phyloP scores from a whole-genome alignment of 2,113 vertebrate genomes.

The Amblyornis subalaris region DNA sequence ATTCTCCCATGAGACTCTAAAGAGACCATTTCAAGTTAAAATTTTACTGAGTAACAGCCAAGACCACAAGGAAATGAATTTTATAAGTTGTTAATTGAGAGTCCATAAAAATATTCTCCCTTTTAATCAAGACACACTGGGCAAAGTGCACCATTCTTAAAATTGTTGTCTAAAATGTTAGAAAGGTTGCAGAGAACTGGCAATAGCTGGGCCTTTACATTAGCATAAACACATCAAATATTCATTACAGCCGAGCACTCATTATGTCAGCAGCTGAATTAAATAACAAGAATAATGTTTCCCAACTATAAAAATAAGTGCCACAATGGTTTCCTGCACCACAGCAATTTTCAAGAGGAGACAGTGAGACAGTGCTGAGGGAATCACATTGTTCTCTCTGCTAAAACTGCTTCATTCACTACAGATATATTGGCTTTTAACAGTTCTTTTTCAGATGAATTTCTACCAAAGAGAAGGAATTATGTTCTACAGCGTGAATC shows the following conservation, averaged over 20 bases:
- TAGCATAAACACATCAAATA: constrained; percentile 55
- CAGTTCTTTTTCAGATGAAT: background rate
- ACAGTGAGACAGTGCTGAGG: background rate
- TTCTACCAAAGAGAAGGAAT: background rate
- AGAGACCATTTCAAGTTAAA: background rate
- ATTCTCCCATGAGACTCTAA: background rate
- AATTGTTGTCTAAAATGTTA: background rate
- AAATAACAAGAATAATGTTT: constrained; percentile 49
- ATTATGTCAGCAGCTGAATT: constrained; percentile 48
- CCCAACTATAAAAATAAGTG: constrained; percentile 7
- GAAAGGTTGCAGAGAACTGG: background rate
- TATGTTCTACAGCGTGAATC: background rate
- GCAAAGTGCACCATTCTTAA: background rate
- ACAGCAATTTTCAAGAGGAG: background rate
- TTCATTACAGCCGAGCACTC: constrained; percentile 41
- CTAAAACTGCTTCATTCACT: background rate
- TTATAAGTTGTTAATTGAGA: background rate
- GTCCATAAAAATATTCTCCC: background rate
- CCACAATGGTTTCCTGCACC: background rate
- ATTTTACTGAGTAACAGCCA: background rate
- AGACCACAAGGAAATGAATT: background rate
- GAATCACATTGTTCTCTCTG: background rate
- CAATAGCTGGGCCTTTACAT: background rate
- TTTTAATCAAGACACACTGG: background rate
- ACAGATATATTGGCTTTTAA: background rate